Percentiles rank a stretch among this genome's conserved stretches.
Conservation (phyloP, 2,888 invertebrate species). For the Caenorhabditis macrosperma region DNA sequence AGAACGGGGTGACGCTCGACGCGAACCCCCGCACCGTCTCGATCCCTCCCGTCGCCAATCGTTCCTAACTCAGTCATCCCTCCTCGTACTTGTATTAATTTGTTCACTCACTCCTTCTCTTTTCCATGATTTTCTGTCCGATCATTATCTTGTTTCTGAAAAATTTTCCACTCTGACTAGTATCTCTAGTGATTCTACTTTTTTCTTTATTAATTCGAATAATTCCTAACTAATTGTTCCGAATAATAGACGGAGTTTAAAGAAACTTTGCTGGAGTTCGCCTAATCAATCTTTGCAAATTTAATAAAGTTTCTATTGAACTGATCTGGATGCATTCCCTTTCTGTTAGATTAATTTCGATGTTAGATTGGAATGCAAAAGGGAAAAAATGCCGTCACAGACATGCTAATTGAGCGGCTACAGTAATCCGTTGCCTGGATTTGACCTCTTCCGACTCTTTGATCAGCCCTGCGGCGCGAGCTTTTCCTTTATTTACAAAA, state of each 20-base stretch:
- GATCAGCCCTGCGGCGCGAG: background rate
- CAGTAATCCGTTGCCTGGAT: background rate
- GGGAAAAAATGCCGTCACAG: too few species aligned
- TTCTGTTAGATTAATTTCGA: too few species aligned
- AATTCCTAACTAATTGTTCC: background rate
- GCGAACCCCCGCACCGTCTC: background rate
- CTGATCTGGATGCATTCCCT: too few species aligned
- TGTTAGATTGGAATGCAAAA: too few species aligned
- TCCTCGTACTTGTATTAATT: background rate
- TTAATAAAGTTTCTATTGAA: too few species aligned
- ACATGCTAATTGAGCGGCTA: background rate
- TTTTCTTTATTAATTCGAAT: background rate
- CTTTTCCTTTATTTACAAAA: too few species aligned
- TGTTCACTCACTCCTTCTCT: background rate
- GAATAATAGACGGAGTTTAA: too few species aligned
- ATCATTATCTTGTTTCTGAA: too few species aligned
- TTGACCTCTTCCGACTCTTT: background rate
- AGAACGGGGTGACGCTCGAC: slow-evolving; percentile 4
- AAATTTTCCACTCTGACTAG: background rate
- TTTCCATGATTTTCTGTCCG: background rate
- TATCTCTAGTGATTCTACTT: background rate
- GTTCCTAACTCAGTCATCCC: background rate
- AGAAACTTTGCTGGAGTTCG: too few species aligned
- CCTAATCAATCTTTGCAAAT: too few species aligned
- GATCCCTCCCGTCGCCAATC: background rate